phyloP scores from a whole-genome alignment of 2,113 vertebrate species.

The Hippocampus abdominalis region DNA sequence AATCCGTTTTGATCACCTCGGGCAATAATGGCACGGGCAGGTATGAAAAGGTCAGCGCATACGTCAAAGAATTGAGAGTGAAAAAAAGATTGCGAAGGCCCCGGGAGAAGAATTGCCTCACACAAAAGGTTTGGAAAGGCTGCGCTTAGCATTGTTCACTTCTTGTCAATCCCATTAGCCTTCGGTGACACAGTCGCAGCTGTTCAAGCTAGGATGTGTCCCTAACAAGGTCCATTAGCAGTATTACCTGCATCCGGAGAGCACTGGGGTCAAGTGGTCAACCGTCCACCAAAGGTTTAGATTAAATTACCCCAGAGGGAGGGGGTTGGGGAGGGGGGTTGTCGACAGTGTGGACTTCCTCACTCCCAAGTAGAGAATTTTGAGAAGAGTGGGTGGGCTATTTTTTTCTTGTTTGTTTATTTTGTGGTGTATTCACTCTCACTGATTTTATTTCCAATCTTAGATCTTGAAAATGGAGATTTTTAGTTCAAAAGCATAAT shows the following conservation, averaged over 20 bases:
- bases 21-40: constrained; percentile 3
- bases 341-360: constrained; percentile 27
- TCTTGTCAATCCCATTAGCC: constrained; percentile 62
- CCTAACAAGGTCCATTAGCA: constrained; percentile 71
- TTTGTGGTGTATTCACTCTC: constrained; percentile 13
- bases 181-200: constrained; percentile 46
- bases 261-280: constrained; percentile 62
- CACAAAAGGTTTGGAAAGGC: constrained; percentile 29
- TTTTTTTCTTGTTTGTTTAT: constrained; percentile 25
- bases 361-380: constrained; percentile 29
- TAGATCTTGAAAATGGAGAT: constrained; percentile 1
- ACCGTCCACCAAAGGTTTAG: constrained; percentile 53
- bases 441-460: constrained; percentile 33
- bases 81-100: constrained; percentile 27
- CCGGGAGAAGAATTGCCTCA: constrained; percentile 22
- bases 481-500: constrained; percentile 1
- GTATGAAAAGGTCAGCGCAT: constrained; percentile 31
- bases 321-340: constrained; percentile 38
- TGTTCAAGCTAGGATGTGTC: constrained; percentile 55
- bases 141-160: constrained; percentile 23
- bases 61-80: constrained; percentile 12
- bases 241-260: constrained; percentile 70
- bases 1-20: not conserved
- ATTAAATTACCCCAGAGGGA: constrained; percentile 72
- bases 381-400: constrained; percentile 23